phyloP scores from a whole-genome alignment of 2,888 invertebrate species.

The Stenolophus ochropezus region DNA sequence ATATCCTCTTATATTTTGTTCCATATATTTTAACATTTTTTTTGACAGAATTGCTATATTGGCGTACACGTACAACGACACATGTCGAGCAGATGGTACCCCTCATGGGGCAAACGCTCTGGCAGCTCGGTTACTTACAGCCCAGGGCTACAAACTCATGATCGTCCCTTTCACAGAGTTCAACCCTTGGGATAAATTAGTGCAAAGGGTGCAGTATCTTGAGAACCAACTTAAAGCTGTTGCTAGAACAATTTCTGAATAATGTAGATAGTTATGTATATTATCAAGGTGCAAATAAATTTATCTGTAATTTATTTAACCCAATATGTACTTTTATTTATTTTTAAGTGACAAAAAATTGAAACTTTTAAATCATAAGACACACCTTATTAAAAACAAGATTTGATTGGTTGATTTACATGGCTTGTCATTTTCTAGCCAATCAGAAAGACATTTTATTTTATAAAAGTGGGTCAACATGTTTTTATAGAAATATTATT shows the following conservation, averaged over 20 bases:
- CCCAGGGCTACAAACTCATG: slow-evolving; percentile 82
- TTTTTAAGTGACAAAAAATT: background rate
- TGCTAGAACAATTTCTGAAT: slow-evolving; percentile 63
- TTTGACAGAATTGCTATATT: slow-evolving; percentile 82
- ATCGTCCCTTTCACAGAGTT: slow-evolving; percentile 84
- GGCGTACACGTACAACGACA: slow-evolving; percentile 83
- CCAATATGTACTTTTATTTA: background rate
- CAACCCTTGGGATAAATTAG: slow-evolving; percentile 81
- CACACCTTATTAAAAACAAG: background rate
- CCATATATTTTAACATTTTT: background rate
- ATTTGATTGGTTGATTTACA: background rate
- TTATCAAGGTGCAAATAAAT: slow-evolving; percentile 41
- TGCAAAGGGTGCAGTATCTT: slow-evolving; percentile 84
- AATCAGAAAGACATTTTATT: background rate
- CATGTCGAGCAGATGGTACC: slow-evolving; percentile 78
- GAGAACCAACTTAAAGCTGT: slow-evolving; percentile 80
- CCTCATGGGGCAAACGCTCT: slow-evolving; percentile 78
- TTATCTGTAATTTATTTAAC: slow-evolving; percentile 40
- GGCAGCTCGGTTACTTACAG: slow-evolving; percentile 77
- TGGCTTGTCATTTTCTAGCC: background rate
- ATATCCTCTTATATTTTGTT: too few relatives aligned
- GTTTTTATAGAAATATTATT: background rate
- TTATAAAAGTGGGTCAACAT: background rate
- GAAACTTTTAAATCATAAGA: background rate
- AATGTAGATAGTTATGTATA: slow-evolving; percentile 40